phyloP scores from a whole-genome alignment of 2,113 vertebrate species.

The Todiramphus chloris region DNA sequence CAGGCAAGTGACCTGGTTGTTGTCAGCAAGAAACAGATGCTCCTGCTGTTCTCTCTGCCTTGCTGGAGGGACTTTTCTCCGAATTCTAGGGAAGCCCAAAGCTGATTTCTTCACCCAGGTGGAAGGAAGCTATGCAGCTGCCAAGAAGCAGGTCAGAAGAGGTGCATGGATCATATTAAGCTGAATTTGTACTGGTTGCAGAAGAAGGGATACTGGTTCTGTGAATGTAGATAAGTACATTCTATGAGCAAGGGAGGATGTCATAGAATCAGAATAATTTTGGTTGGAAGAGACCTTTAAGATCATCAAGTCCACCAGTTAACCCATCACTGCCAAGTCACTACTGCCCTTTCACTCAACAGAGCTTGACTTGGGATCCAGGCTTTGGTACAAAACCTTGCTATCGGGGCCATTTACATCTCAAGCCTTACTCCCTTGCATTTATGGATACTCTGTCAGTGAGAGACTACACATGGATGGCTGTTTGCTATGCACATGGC shows the following conservation, averaged over 20 bases:
- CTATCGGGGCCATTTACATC: neutral
- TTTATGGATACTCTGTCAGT: neutral
- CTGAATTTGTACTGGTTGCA: neutral
- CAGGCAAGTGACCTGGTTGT: neutral
- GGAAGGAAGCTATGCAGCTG: neutral
- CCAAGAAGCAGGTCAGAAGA: neutral
- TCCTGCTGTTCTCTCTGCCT: neutral
- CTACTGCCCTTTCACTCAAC: neutral
- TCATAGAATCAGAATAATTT: neutral
- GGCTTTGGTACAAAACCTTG: neutral
- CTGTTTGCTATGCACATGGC: fast-evolving
- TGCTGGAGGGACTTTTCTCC: neutral
- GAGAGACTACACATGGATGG: neutral
- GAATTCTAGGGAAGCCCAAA: neutral
- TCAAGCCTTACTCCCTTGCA: fast-evolving
- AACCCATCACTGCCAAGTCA: neutral
- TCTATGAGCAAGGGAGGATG: neutral
- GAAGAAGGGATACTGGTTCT: neutral
- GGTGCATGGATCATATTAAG: neutral
- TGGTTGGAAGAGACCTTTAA: neutral
- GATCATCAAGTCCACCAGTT: neutral
- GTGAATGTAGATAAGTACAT: neutral
- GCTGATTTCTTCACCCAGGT: neutral
- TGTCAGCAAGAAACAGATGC: neutral
- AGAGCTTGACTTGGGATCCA: neutral